Percentiles rank a stretch among this genome's conserved stretches.
These are phyloP conservation scores for Ormyrus rosae DNA, from an alignment of 2,888 invertebrate species.

Conservation along the genomic window DNA sequence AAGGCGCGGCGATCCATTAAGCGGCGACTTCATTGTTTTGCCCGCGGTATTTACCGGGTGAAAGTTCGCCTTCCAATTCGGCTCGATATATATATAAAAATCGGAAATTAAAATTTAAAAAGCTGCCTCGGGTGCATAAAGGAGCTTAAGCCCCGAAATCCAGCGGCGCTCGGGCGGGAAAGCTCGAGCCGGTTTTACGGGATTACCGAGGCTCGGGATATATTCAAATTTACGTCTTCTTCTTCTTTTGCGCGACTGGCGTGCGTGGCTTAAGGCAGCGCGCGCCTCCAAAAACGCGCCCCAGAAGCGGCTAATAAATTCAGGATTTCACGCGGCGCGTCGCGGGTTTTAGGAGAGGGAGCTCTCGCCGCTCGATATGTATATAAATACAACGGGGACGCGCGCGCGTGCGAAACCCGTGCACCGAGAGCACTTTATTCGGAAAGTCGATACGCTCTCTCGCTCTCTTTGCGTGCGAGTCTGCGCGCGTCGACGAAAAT, in stretches of 20 bases:
- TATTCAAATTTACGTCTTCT: conserved; percentile 41
- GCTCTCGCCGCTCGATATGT: background rate
- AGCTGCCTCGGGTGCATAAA: background rate
- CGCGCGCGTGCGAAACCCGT: too few relatives aligned
- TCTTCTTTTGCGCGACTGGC: background rate
- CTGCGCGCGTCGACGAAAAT: background rate
- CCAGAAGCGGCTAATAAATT: conserved; percentile 36
- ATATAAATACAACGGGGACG: background rate
- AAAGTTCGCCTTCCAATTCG: conserved; percentile 22
- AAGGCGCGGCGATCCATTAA: conserved; percentile 21
- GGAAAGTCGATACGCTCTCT: too few relatives aligned
- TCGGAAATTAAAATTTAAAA: conserved; percentile 31
- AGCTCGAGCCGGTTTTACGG: conserved; percentile 37
- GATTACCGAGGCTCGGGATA: conserved; percentile 42
- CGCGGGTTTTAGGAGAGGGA: background rate
- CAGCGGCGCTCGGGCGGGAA: conserved; percentile 11
- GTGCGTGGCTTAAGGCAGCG: background rate
- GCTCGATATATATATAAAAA: conserved; percentile 16
- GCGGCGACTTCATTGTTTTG: background rate
- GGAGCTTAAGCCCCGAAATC: conserved; percentile 25
- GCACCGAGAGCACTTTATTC: too few relatives aligned
- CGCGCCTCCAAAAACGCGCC: conserved; percentile 20
- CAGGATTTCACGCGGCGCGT: conserved; percentile 10
- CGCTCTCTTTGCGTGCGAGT: too few relatives aligned
- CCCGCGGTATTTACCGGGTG: background rate